A percentile compares a stretch with the other conserved stretches of the same genome.
These are phyloP conservation scores for Leptogaster cylindrica DNA, from an alignment of 2,888 invertebrate species.

Conservation along the genomic window DNA sequence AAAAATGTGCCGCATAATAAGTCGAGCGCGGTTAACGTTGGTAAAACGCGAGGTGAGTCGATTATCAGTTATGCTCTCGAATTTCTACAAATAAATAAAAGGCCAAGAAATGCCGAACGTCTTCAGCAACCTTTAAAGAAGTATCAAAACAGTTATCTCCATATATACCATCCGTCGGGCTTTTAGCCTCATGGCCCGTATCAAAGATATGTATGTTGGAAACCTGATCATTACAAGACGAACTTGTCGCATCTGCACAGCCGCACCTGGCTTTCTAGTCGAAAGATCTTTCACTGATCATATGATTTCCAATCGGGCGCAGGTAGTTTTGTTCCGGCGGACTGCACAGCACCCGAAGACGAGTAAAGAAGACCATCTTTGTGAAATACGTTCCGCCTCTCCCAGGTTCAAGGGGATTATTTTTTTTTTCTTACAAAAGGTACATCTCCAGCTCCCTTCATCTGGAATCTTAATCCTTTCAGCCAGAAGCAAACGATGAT, in stretches of 20 bases:
- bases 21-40: conserved; percentile 3
- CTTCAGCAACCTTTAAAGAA: conserved; percentile 23
- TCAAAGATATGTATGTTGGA: conserved; percentile 16
- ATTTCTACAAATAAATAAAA: conserved; percentile 22
- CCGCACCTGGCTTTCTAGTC: conserved; percentile 27
- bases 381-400: neutral
- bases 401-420: neutral
- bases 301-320: conserved; percentile 18
- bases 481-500: no score
- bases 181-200: neutral
- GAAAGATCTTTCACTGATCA: conserved; percentile 30
- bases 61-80: conserved; percentile 29
- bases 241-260: conserved; percentile 10
- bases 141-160: conserved; percentile 38
- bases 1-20: conserved; percentile 6
- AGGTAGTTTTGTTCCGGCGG: neutral
- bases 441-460: no score
- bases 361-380: neutral
- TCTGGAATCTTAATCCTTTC: no score
- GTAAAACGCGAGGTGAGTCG: conserved; percentile 19
- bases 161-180: conserved; percentile 19
- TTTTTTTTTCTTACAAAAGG: neutral
- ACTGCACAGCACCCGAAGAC: neutral
- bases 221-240: conserved; percentile 17
- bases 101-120: neutral